Evolutionary conservation across 2,888 invertebrate genomes (phyloP).

Genomic region (Ochropleura leucogaster): DNA sequence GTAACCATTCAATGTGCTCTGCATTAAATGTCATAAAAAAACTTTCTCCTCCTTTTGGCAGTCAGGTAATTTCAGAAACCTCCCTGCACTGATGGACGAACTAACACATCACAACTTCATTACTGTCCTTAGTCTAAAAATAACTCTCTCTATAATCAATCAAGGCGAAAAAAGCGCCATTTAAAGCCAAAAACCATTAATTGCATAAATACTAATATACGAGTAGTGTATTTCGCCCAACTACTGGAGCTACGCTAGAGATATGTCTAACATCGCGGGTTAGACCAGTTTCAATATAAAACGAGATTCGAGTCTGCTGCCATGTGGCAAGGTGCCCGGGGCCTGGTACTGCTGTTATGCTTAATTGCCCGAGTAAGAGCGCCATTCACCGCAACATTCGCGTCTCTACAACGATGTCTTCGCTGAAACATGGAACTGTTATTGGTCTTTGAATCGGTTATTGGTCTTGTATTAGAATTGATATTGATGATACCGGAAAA

Average conservation of each 20-base stretch:
- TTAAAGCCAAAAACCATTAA: conserved; percentile 34
- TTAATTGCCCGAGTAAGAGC: conserved; percentile 80
- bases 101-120: neutral
- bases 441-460: conserved; percentile 66
- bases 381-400: conserved; percentile 77
- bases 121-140: neutral
- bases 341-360: conserved; percentile 76
- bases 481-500: conserved; percentile 45
- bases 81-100: neutral
- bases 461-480: conserved; percentile 48
- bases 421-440: conserved; percentile 71
- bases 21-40: neutral
- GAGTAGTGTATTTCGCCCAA: conserved; percentile 49
- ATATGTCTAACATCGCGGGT: conserved; percentile 66
- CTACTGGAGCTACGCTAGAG: conserved; percentile 53
- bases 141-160: neutral
- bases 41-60: neutral
- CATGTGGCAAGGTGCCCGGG: conserved; percentile 85
- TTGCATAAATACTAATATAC: conserved; percentile 49
- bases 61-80: neutral
- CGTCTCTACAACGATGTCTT: conserved; percentile 73
- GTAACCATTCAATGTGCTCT: neutral
- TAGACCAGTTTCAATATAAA: conserved; percentile 74
- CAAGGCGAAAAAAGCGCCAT: neutral
- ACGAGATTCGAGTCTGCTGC: conserved; percentile 74